Percentiles rank a stretch among this genome's conserved stretches.
These are phyloP conservation scores for Mobula birostris DNA, from an alignment of 2,113 vertebrate species.

Conservation along the genomic window DNA sequence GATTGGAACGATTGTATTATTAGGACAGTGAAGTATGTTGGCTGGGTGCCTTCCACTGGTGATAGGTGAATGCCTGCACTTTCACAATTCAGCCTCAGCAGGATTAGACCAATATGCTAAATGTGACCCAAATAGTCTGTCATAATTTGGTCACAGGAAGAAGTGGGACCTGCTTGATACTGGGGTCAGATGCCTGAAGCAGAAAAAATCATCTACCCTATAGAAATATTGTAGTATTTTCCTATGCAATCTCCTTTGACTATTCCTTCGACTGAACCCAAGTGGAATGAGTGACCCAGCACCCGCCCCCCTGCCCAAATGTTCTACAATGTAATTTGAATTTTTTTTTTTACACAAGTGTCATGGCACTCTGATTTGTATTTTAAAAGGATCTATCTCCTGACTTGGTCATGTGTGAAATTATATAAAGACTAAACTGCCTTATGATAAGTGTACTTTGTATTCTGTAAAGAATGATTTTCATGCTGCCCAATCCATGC, in stretches of 20 bases:
- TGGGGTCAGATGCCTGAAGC: background rate
- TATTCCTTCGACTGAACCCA: background rate
- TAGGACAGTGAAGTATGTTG: background rate
- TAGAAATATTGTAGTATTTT: background rate
- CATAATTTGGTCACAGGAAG: background rate
- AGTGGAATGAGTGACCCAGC: background rate
- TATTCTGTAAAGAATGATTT: background rate
- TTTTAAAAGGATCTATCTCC: background rate
- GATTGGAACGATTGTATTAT: background rate
- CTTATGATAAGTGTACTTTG: background rate
- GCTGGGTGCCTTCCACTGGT: background rate
- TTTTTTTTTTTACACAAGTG: background rate
- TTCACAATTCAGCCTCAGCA: background rate
- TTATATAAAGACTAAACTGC: background rate
- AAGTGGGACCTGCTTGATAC: background rate
- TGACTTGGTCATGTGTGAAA: conserved; percentile 1
- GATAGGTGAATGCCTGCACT: background rate
- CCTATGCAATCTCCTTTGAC: background rate
- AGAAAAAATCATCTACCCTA: background rate
- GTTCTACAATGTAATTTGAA: background rate
- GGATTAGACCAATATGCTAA: background rate
- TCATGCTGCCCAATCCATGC: background rate
- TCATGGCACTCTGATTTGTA: background rate
- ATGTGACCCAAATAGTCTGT: background rate
- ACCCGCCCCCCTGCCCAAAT: background rate